Percentiles rank a stretch among this genome's conserved stretches.
These are phyloP conservation scores for Clamator glandarius DNA, from an alignment of 2,797 vertebrate species.

Conservation along the genomic window DNA sequence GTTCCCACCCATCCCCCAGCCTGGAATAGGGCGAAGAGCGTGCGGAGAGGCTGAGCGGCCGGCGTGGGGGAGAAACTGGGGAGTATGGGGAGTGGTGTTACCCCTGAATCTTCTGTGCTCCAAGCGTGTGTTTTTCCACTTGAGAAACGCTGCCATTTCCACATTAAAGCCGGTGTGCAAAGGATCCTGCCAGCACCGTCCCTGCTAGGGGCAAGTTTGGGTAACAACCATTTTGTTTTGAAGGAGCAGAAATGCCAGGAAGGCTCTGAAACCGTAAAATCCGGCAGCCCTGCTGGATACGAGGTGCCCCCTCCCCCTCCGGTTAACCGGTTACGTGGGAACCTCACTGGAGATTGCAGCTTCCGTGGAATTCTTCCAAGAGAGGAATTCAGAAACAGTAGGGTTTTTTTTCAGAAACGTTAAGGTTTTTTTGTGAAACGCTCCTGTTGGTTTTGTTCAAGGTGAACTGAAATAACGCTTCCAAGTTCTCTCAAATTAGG, in stretches of 20 bases:
- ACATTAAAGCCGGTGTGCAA: accelerated
- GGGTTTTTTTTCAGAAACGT: neutral
- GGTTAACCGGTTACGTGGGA: neutral
- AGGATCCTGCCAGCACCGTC: neutral
- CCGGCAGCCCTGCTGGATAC: accelerated
- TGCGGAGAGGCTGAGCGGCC: neutral
- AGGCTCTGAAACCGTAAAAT: neutral
- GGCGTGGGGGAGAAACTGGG: neutral
- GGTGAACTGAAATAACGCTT: neutral
- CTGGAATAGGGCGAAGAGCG: conserved; percentile 33
- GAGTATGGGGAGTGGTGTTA: neutral
- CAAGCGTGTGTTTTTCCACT: neutral
- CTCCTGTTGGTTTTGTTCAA: neutral
- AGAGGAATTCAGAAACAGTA: neutral
- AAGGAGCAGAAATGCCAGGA: neutral
- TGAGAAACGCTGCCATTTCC: neutral
- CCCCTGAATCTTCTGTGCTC: neutral
- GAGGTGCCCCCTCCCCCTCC: neutral
- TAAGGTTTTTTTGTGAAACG: accelerated
- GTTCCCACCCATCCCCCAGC: conserved; percentile 68
- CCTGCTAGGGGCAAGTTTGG: neutral
- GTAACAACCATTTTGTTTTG: neutral
- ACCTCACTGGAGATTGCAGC: neutral
- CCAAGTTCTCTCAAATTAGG: neutral
- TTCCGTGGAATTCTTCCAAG: neutral